Conservation (phyloP, 2,113 vertebrate genomes). For the Scopus umbretta region DNA sequence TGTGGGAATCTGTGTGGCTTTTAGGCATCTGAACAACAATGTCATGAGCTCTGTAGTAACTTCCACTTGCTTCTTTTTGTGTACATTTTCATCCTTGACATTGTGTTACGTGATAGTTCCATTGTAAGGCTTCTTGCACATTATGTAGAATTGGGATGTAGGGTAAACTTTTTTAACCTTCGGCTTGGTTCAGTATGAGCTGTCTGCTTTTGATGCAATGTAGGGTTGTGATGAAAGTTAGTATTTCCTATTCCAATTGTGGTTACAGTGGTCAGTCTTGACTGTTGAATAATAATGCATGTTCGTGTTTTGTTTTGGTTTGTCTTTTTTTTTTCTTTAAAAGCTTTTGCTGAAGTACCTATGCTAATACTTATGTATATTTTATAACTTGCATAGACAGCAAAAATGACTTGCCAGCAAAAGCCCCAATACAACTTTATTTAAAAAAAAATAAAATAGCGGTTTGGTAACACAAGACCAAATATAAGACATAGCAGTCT, state of each 20-base stretch:
- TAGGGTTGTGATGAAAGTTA: neutral
- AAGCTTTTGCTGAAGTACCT: neutral
- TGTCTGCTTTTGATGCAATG: neutral
- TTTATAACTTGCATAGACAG: neutral
- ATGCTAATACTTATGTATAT: neutral
- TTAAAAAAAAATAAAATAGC: neutral
- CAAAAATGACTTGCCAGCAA: neutral
- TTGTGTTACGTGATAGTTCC: rapidly evolving
- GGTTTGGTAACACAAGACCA: neutral
- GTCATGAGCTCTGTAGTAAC: neutral
- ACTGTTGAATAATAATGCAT: neutral
- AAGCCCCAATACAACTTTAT: neutral
- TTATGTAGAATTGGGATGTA: neutral
- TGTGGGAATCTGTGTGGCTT: neutral
- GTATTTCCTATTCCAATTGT: neutral
- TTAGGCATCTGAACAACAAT: neutral
- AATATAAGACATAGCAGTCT: neutral
- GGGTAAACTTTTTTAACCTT: neutral
- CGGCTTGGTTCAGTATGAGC: neutral
- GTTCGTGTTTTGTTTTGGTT: too few relatives aligned
- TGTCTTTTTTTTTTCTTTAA: neutral
- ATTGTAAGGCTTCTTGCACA: neutral
- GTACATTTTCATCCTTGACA: neutral
- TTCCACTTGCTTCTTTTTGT: neutral
- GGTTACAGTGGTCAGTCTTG: neutral